Conservation (phyloP, 2,113 vertebrate species). For the Pseudopodoces humilis region DNA sequence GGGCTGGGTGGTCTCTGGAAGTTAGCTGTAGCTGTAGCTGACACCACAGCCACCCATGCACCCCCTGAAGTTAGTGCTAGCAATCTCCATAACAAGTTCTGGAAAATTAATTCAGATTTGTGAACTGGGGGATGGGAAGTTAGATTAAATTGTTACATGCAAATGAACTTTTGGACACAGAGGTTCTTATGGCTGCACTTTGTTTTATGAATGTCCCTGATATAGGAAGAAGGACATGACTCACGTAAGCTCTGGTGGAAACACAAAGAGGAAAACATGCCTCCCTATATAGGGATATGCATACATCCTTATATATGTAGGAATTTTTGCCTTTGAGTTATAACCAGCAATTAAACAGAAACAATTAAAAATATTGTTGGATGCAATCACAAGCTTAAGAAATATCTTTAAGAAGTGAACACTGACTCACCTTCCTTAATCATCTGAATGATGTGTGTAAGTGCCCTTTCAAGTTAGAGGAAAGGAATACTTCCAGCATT, state of each 20-base stretch:
- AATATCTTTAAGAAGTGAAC: neutral
- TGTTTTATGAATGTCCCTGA: neutral
- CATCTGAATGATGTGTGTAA: fast-evolving
- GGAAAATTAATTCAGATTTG: neutral
- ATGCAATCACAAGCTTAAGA: neutral
- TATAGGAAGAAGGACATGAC: neutral
- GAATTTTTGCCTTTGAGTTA: neutral
- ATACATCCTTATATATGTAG: neutral
- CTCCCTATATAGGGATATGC: neutral
- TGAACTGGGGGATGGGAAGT: neutral
- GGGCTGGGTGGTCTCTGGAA: neutral
- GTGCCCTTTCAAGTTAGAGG: neutral
- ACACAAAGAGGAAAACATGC: neutral
- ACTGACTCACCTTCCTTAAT: neutral
- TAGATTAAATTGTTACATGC: neutral
- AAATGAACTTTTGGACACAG: neutral
- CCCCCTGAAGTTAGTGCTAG: neutral
- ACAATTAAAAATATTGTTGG: neutral
- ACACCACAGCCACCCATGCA: neutral
- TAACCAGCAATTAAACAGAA: neutral
- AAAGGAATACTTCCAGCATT: neutral
- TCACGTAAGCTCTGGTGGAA: neutral
- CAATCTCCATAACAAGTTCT: neutral
- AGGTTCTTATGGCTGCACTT: neutral
- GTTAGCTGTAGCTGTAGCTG: neutral